These are phyloP conservation scores for Dolichomitus sp. DNA, from an alignment of 2,888 invertebrate genomes.

Conservation along the genomic window DNA sequence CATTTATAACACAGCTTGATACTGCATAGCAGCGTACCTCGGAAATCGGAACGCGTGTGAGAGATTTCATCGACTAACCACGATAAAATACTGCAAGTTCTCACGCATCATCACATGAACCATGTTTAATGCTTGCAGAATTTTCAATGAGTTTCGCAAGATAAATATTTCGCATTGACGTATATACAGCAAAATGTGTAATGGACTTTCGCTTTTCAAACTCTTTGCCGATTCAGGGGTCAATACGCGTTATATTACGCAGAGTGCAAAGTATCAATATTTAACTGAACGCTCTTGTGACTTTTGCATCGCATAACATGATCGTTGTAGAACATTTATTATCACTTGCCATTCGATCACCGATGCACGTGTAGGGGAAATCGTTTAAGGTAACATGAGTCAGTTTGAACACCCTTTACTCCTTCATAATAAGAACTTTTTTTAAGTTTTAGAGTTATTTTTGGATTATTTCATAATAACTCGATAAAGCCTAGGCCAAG, in stretches of 20 bases:
- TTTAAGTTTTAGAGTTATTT: no score
- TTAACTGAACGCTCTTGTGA: conserved; percentile 5
- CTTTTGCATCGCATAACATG: conserved; percentile 19
- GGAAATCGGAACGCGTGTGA: neutral
- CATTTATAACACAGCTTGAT: neutral
- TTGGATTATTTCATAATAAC: no score
- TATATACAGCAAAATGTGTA: neutral
- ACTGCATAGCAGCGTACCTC: neutral
- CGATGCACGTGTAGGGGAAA: no score
- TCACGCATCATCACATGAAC: neutral
- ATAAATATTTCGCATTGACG: conserved; percentile 10
- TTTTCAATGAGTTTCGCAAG: conserved; percentile 9
- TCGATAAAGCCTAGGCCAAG: no score
- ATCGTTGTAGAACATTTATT: neutral
- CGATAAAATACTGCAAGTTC: neutral
- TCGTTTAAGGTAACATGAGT: no score
- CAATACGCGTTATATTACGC: neutral
- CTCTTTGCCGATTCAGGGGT: conserved; percentile 8
- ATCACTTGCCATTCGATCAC: neutral
- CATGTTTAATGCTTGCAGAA: neutral
- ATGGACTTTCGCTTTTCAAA: conserved; percentile 20
- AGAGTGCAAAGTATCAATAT: conserved; percentile 31
- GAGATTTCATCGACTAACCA: neutral
- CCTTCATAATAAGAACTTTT: no score
- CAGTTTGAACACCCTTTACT: no score